Conservation (phyloP, 53 echinoderm and acorn worm species). For the Holothuria leucospilota region DNA sequence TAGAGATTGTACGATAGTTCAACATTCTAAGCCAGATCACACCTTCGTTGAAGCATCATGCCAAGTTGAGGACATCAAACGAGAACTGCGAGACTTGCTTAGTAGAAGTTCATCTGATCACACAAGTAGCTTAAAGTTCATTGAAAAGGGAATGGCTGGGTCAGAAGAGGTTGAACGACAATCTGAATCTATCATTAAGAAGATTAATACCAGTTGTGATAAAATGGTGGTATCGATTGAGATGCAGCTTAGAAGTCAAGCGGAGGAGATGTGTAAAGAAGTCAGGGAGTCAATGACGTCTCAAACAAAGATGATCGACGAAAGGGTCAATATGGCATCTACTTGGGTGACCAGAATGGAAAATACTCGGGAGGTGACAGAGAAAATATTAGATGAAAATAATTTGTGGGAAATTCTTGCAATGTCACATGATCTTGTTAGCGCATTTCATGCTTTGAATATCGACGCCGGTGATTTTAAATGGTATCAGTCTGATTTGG, state of each 20-base stretch:
- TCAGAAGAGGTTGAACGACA: too few species aligned
- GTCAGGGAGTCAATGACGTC: not conserved
- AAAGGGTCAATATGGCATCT: not conserved
- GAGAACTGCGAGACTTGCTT: not conserved
- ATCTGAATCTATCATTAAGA: too few species aligned
- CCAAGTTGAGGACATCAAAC: not conserved
- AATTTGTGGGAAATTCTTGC: not conserved
- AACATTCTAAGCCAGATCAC: not conserved
- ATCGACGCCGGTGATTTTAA: not conserved
- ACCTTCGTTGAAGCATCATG: not conserved
- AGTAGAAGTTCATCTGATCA: not conserved
- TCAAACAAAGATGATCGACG: not conserved
- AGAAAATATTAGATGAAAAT: not conserved
- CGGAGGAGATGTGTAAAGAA: not conserved
- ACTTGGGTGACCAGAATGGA: not conserved
- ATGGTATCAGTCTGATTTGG: not conserved
- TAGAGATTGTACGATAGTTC: constrained; percentile 4
- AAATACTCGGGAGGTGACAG: not conserved
- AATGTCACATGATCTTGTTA: not conserved
- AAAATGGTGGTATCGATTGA: not conserved
- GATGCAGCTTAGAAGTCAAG: not conserved
- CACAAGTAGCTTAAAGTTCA: too few species aligned
- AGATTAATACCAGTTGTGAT: not conserved
- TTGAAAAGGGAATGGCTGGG: too few species aligned
- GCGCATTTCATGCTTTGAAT: not conserved